Evolutionary conservation across 2,888 invertebrate species (phyloP), one percentile per base, ranked within the genome.

Genomic region (Amblyjoppa fuscipennis): DNA sequence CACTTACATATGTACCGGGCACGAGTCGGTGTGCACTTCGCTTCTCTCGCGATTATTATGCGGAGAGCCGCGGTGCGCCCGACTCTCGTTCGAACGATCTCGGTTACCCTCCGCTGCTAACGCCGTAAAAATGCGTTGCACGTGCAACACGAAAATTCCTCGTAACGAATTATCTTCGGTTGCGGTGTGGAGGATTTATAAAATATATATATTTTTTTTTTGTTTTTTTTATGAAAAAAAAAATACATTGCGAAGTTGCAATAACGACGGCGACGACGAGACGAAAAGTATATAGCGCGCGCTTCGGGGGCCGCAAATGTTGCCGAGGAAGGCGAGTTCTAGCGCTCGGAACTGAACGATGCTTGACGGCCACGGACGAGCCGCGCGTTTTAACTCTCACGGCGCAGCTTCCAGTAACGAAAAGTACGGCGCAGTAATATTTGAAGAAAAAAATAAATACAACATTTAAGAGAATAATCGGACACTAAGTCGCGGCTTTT

Each of bases 11-110:
- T 49, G 75, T 75, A 64, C 31, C 49, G 51, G 13, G 13, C 20
- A 76, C 51, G 51, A 49, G 45, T 75, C 45, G 9, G 25, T 49
- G 45, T 66, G 49, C 61, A 59, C 70, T 66, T 71, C 20, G 53
- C 25, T 66, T 71, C 20, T 45, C 41, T 77, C 73, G 59, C 68
- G 59, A 81, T 84, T 81, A 81, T 81, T 81, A 77, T 76, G 77
- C 76, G 61, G 66, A 25, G 49, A 61, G 51, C 68, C 56, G 38
- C 38, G 38, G 38, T 6, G 7, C 76, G 75, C 51, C 73, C 41
- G 41, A 34, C 31, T n/a, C 59, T 66, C 49, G 71, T 41, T 20
- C 38, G 56, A 61, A 75, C 78, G 56, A 80, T 76, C 84, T 81
- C 73, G 41, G 68, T 76, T 70, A 11, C 16, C 61, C 51, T 20